Conservation (phyloP, 2,888 invertebrate genomes). For the Drosophila monieri region DNA sequence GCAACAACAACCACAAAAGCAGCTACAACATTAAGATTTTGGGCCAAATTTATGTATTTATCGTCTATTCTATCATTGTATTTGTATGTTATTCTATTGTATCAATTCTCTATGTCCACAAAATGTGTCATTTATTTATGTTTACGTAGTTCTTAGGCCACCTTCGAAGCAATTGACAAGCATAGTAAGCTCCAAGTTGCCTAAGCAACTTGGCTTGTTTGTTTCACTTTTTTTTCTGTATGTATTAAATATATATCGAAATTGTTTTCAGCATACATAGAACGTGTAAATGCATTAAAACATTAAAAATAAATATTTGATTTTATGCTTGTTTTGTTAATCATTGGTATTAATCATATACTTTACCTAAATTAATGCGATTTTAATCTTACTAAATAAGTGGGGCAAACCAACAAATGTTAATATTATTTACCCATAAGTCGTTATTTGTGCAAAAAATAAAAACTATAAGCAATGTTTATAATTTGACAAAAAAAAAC, state of each 20-base stretch:
- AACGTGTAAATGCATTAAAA: constrained; percentile 45
- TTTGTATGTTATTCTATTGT: constrained; percentile 50
- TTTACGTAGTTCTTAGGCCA: constrained; percentile 69
- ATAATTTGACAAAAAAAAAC: constrained; percentile 56
- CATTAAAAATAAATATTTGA: constrained; percentile 15
- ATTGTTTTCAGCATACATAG: constrained; percentile 47
- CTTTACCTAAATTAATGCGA: constrained; percentile 54
- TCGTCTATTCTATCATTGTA: constrained; percentile 51
- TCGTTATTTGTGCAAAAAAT: constrained; percentile 73
- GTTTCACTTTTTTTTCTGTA: constrained; percentile 29
- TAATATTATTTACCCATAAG: constrained; percentile 71
- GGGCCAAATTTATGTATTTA: constrained; percentile 70
- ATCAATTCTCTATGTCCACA: constrained; percentile 75
- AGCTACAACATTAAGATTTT: constrained; percentile 40
- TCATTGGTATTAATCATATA: constrained; percentile 70
- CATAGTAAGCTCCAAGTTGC: constrained; percentile 13
- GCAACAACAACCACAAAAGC: constrained; percentile 38
- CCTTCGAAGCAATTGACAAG: constrained; percentile 28
- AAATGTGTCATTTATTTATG: constrained; percentile 76
- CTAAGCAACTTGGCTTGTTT: constrained; percentile 42
- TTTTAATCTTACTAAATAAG: constrained; percentile 59
- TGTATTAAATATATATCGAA: constrained; percentile 42
- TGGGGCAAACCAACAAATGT: constrained; percentile 55
- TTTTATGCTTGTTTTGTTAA: constrained; percentile 71
- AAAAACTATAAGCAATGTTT: constrained; percentile 60